A percentile compares a stretch with the other conserved stretches of the same genome.
phyloP scores from a whole-genome alignment of 1,140 invertebrate genomes.

The Nylanderia fulva region DNA sequence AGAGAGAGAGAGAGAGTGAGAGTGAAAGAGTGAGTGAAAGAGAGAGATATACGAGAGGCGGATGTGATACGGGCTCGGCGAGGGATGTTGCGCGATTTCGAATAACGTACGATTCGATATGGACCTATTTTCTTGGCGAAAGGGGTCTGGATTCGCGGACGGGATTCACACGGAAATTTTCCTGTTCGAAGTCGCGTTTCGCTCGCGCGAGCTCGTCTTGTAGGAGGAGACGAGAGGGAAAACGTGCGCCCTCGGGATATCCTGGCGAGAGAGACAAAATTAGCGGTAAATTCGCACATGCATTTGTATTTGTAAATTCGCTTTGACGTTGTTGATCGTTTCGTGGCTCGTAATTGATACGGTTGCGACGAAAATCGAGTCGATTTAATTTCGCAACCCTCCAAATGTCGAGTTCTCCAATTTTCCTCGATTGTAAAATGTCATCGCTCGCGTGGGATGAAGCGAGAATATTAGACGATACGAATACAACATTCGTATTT shows the following conservation, averaged over 20 bases:
- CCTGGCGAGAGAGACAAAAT: constrained; percentile 9
- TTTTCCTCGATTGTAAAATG: not conserved
- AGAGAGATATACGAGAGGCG: constrained; percentile 52
- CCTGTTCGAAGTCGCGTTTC: constrained; percentile 17
- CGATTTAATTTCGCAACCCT: constrained; percentile 25
- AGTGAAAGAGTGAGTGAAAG: too few relatives aligned
- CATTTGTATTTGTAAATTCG: constrained; percentile 52
- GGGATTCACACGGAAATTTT: not conserved
- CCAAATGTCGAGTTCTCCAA: constrained; percentile 16
- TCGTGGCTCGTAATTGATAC: constrained; percentile 35
- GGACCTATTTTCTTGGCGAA: not conserved
- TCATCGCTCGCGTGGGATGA: constrained; percentile 1
- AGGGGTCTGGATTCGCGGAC: not conserved
- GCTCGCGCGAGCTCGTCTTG: constrained; percentile 7
- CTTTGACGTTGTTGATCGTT: constrained; percentile 50
- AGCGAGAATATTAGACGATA: too few relatives aligned
- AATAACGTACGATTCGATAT: not conserved
- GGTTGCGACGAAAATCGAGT: not conserved
- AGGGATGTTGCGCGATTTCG: constrained; percentile 28
- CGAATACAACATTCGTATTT: too few relatives aligned
- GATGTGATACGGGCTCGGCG: constrained; percentile 41
- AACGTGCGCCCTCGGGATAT: constrained; percentile 57
- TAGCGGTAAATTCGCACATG: constrained; percentile 10
- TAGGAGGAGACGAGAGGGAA: constrained; percentile 53
- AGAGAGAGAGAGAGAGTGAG: too few relatives aligned